Percentiles rank a stretch among this genome's conserved stretches.
These are phyloP conservation scores for Podarcis muralis DNA, from an alignment of 2,113 vertebrate species.

Conservation along the genomic window DNA sequence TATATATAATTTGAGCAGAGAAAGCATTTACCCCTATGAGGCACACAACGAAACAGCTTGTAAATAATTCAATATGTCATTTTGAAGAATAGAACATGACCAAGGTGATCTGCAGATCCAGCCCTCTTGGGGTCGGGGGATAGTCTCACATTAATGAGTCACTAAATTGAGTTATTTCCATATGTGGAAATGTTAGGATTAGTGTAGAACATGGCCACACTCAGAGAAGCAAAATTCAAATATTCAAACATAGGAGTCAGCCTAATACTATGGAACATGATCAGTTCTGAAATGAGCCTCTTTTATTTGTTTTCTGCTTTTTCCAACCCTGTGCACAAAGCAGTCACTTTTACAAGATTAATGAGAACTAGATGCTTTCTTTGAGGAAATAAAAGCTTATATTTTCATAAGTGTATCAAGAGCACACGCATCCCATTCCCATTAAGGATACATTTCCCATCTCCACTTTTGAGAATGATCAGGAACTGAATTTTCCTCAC, in stretches of 20 bases:
- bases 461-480: neutral
- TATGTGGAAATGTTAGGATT: neutral
- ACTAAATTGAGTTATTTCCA: neutral
- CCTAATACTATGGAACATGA: neutral
- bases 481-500: neutral
- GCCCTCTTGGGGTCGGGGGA: neutral
- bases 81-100: neutral
- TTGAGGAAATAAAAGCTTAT: neutral
- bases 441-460: neutral
- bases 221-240: neutral
- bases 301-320: neutral
- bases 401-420: neutral
- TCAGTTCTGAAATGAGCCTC: neutral
- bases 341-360: conserved; percentile 2
- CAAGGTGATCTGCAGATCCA: neutral
- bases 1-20: neutral
- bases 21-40: neutral
- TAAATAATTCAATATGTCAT: neutral
- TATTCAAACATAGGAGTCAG: neutral
- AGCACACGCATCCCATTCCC: neutral
- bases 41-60: neutral
- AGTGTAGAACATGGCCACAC: neutral
- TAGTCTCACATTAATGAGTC: neutral
- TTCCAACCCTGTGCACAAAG: neutral
- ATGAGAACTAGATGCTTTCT: neutral